Evolutionary conservation across 2,888 invertebrate species (phyloP).

Genomic region (Sepiola atlantica): DNA sequence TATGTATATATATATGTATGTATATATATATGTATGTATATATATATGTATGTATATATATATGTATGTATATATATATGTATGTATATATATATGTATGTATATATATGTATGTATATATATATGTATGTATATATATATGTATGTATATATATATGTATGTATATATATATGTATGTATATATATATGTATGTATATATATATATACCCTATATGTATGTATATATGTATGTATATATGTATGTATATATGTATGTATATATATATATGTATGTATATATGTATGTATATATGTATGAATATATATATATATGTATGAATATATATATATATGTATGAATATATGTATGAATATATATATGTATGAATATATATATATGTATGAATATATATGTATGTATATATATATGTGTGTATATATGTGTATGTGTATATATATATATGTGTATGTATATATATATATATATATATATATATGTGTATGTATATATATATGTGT

Average conservation of each 20-base stretch:
- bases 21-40: constrained; percentile 3
- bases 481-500: too few species aligned
- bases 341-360: not conserved
- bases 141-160: constrained; percentile 3
- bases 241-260: not conserved
- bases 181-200: not conserved
- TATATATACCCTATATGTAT: not conserved
- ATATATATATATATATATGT: too few species aligned
- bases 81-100: not conserved
- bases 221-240: not conserved
- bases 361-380: too few species aligned
- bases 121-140: not conserved
- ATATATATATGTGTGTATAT: too few species aligned
- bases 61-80: not conserved
- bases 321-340: not conserved
- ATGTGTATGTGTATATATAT: too few species aligned
- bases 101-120: too few species aligned
- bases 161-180: not conserved
- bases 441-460: too few species aligned
- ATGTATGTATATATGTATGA: too few species aligned
- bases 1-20: not conserved
- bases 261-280: too few species aligned
- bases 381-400: too few species aligned
- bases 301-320: not conserved
- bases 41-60: not conserved